Conservation (phyloP, 2,888 invertebrate species). For the Drosophila merina region DNA sequence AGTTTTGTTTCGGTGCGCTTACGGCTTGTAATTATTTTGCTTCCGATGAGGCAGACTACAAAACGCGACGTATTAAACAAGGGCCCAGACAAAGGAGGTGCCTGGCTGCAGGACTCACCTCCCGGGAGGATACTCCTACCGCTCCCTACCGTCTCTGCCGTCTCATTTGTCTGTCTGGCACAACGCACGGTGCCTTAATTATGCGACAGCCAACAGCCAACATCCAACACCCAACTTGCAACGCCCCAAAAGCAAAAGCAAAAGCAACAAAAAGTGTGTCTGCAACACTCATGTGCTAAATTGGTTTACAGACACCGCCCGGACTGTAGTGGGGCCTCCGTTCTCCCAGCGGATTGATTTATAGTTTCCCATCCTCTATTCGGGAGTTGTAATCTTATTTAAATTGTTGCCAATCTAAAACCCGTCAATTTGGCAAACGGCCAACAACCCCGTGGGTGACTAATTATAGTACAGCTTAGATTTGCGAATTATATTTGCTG, state of each 20-base stretch:
- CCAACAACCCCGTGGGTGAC: slow-evolving; percentile 12
- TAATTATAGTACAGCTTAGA: slow-evolving; percentile 40
- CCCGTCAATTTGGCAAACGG: slow-evolving; percentile 35
- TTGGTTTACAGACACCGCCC: slow-evolving; percentile 37
- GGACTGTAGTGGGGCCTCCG: slow-evolving; percentile 9
- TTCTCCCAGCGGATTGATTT: slow-evolving; percentile 34
- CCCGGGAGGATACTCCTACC: slow-evolving; percentile 20
- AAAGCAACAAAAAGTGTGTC: neutral
- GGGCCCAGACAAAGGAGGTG: slow-evolving; percentile 53
- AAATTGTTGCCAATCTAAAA: slow-evolving; percentile 43
- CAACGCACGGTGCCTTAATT: slow-evolving; percentile 53
- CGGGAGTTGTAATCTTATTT: slow-evolving; percentile 41
- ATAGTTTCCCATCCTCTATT: slow-evolving; percentile 19
- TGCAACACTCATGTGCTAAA: slow-evolving; percentile 34
- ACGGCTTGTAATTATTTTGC: slow-evolving; percentile 65
- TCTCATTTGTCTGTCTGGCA: slow-evolving; percentile 39
- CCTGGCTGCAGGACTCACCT: neutral
- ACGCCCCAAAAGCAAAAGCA: slow-evolving; percentile 13
- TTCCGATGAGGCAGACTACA: slow-evolving; percentile 34
- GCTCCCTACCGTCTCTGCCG: neutral
- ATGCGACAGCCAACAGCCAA: slow-evolving; percentile 54
- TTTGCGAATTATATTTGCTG: slow-evolving; percentile 32
- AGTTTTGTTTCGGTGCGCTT: slow-evolving; percentile 11
- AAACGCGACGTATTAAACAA: slow-evolving; percentile 61
- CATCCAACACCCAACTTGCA: slow-evolving; percentile 13